These are phyloP conservation scores for Zeugodacus cucurbitae DNA, from an alignment of 1,140 invertebrate species.

Conservation along the genomic window DNA sequence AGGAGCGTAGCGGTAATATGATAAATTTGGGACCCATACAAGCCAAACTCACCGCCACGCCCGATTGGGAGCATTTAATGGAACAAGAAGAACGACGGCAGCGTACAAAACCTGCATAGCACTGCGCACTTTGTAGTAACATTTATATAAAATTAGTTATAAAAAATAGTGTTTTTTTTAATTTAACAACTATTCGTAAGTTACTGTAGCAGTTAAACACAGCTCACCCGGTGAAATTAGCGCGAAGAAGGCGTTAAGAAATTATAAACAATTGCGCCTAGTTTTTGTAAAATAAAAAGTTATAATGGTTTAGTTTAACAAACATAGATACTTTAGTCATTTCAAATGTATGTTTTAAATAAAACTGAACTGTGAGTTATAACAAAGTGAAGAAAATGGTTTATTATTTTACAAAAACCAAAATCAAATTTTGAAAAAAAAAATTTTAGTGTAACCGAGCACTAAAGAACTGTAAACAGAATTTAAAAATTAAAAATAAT, in stretches of 20 bases:
- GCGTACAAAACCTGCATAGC: constrained; percentile 6
- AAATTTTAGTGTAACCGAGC: not conserved
- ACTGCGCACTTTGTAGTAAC: not conserved
- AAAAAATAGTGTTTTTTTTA: not conserved
- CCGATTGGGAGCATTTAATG: constrained; percentile 65
- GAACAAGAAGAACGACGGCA: constrained; percentile 46
- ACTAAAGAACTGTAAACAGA: not conserved
- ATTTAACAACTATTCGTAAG: not conserved
- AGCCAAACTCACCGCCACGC: constrained; percentile 63
- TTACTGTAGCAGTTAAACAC: not conserved
- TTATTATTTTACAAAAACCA: not conserved
- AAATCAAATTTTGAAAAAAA: not conserved
- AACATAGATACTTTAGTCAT: not conserved
- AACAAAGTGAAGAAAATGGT: not conserved
- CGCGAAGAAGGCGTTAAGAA: not conserved
- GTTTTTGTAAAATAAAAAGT: not conserved
- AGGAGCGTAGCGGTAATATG: constrained; percentile 64
- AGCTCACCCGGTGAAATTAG: not conserved
- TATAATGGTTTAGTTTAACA: not conserved
- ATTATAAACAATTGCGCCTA: not conserved
- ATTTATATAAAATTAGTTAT: not conserved
- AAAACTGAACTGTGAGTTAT: no score
- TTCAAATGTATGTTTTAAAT: not conserved
- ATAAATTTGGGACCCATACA: constrained; percentile 64
- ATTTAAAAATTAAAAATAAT: not conserved